A percentile compares a stretch with the other conserved stretches of the same genome.
Evolutionary conservation across 2,113 vertebrate species (phyloP).

Genomic region (Hippopotamus amphibius): DNA sequence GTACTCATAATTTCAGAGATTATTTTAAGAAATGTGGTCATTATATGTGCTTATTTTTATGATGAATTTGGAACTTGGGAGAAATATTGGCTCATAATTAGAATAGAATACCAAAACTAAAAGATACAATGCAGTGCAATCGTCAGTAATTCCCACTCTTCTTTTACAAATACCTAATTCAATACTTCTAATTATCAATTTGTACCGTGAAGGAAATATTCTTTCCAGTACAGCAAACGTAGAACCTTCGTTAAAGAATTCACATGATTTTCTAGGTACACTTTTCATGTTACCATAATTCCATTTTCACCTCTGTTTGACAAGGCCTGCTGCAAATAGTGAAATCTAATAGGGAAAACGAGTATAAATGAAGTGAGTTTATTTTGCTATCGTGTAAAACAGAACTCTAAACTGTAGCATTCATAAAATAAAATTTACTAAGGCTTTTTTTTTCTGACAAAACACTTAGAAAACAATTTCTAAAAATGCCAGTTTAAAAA

Average conservation of each 20-base stretch:
- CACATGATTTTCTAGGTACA: slow-evolving; percentile 42
- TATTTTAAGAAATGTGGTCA: slow-evolving; percentile 70
- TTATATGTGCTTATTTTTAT: slow-evolving; percentile 62
- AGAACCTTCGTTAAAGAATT: slow-evolving; percentile 13
- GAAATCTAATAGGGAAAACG: not conserved
- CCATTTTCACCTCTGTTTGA: slow-evolving; percentile 72
- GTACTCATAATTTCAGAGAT: slow-evolving; percentile 58
- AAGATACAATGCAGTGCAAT: not conserved
- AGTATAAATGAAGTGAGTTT: slow-evolving; percentile 9
- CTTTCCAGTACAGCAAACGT: not conserved
- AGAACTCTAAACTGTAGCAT: slow-evolving; percentile 36
- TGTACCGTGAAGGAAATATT: not conserved
- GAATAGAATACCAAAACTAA: slow-evolving; percentile 16
- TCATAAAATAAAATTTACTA: slow-evolving; percentile 64
- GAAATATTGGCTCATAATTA: slow-evolving; percentile 55
- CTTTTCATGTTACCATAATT: slow-evolving; percentile 58
- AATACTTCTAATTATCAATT: slow-evolving; percentile 59
- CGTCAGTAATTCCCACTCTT: slow-evolving; percentile 13
- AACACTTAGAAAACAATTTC: slow-evolving; percentile 63
- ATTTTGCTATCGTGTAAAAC: slow-evolving; percentile 58
- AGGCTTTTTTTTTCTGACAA: slow-evolving; percentile 56
- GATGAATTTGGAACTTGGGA: slow-evolving; percentile 62
- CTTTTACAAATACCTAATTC: slow-evolving; percentile 37
- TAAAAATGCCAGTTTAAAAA: slow-evolving; percentile 65
- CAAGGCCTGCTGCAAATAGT: slow-evolving; percentile 21